phyloP scores from a whole-genome alignment of 2,113 vertebrate genomes.

The Cyanoramphus novaezelandiae region DNA sequence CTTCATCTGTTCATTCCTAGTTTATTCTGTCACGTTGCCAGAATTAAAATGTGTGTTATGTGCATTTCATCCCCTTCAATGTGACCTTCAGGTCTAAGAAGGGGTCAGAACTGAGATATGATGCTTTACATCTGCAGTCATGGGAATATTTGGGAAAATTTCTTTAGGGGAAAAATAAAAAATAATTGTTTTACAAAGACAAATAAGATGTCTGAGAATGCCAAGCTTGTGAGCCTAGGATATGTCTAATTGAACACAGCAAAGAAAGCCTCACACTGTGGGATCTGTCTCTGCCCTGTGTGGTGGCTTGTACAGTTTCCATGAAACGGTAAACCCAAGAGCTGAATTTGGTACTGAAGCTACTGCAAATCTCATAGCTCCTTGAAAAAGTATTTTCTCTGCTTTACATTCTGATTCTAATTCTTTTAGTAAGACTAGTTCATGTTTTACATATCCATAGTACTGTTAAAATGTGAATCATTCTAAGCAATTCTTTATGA shows the following conservation, averaged over 20 bases:
- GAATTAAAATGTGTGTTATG: not conserved
- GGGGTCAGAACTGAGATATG: not conserved
- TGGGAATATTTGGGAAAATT: not conserved
- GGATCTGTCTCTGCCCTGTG: not conserved
- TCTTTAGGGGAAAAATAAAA: not conserved
- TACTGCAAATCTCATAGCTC: not conserved
- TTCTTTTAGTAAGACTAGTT: not conserved
- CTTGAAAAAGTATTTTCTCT: not conserved
- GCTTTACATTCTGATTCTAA: not conserved
- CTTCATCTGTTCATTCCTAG: not conserved
- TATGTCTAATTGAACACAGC: not conserved
- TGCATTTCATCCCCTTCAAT: not conserved
- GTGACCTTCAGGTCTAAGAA: not conserved
- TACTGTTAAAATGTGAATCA: not conserved
- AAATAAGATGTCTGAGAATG: not conserved
- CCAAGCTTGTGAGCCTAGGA: not conserved
- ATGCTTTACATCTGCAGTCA: not conserved
- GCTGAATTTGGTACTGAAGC: not conserved
- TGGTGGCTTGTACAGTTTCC: not conserved
- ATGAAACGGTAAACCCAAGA: not conserved
- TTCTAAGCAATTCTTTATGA: not conserved
- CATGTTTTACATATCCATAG: conserved; percentile 2
- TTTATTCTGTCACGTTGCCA: not conserved
- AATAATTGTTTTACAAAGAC: not conserved
- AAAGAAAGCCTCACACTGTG: not conserved